These are phyloP conservation scores for Bucco capensis DNA, from an alignment of 2,113 vertebrate species.

Conservation along the genomic window DNA sequence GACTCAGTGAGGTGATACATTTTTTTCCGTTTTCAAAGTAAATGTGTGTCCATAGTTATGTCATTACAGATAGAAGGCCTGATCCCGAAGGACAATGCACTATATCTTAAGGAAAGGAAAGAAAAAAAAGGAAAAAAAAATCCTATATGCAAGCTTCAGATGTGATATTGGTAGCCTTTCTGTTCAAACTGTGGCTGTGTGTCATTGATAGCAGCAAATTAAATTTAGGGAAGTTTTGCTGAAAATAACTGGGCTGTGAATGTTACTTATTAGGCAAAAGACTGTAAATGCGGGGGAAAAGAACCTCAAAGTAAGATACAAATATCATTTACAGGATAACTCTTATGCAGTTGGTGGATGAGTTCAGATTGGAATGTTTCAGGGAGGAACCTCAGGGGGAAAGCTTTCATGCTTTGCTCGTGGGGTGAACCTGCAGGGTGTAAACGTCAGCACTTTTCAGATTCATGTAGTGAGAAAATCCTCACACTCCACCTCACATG, in stretches of 20 bases:
- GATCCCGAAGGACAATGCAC: background rate
- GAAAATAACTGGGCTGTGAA: slow-evolving; percentile 55
- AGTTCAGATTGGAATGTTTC: background rate
- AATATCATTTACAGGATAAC: slow-evolving; percentile 3
- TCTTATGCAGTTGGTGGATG: background rate
- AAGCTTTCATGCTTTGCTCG: background rate
- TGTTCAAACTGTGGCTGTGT: background rate
- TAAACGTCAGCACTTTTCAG: background rate
- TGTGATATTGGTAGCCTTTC: slow-evolving; percentile 4
- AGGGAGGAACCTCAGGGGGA: background rate
- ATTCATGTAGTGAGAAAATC: background rate
- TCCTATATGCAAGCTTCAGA: background rate
- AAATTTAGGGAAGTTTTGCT: slow-evolving; percentile 54
- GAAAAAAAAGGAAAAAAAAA: background rate
- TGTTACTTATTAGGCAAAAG: slow-evolving; percentile 36
- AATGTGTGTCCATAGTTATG: background rate
- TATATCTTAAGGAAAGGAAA: background rate
- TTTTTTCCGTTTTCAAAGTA: background rate
- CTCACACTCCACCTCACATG: background rate
- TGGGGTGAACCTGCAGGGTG: background rate
- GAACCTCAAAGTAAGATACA: slow-evolving; percentile 47
- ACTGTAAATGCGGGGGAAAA: slow-evolving; percentile 48
- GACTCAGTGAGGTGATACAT: background rate
- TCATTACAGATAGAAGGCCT: background rate
- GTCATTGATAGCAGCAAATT: slow-evolving; percentile 31